phyloP scores from a whole-genome alignment of 2,113 vertebrate genomes.

The Carollia perspicillata region DNA sequence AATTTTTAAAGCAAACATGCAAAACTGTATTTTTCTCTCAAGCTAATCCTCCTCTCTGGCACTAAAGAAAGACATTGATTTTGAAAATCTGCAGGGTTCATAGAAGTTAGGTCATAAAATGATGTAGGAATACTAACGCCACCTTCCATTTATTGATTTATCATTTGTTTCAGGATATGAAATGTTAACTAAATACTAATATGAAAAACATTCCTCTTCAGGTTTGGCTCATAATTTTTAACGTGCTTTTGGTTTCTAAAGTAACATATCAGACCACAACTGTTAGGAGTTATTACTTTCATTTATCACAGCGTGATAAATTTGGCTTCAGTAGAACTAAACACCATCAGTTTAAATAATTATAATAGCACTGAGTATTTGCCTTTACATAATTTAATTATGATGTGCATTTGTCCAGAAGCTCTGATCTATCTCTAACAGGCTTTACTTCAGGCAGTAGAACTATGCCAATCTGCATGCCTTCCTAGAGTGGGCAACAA shows the following conservation, averaged over 20 bases:
- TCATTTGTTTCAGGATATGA: background rate
- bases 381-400: constrained; percentile 20
- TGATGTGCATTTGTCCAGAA: constrained; percentile 14
- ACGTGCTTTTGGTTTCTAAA: background rate
- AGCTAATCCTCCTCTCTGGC: background rate
- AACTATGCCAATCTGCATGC: background rate
- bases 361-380: background rate
- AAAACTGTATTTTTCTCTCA: background rate
- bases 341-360: constrained; percentile 2
- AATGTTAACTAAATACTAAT: background rate
- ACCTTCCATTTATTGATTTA: background rate
- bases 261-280: background rate
- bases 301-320: background rate
- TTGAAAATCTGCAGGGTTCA: constrained; percentile 5
- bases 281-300: constrained; percentile 7
- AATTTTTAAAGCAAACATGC: background rate
- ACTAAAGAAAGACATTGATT: background rate
- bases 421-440: background rate
- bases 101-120: background rate
- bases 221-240: background rate
- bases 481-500: background rate
- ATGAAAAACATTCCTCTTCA: background rate
- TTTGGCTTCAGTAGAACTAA: constrained; percentile 20
- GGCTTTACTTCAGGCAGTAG: background rate
- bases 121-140: background rate